Evolutionary conservation across 2,888 invertebrate genomes (phyloP).

Genomic region (Protophormia terraenovae): DNA sequence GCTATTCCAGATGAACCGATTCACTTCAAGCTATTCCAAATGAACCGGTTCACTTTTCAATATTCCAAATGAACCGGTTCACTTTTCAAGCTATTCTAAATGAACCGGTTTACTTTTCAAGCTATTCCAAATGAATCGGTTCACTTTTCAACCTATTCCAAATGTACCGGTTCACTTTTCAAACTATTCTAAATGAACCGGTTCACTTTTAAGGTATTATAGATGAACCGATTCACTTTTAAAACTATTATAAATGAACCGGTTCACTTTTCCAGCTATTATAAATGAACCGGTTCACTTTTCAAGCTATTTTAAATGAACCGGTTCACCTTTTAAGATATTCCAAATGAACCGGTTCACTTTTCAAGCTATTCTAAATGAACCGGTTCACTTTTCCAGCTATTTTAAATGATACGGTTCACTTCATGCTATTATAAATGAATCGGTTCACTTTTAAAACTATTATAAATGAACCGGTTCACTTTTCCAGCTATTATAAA

Average conservation of each 20-base stretch:
- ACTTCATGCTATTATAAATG: background rate
- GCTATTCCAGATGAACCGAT: background rate
- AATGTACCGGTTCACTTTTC: background rate
- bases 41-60: background rate
- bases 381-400: too few species aligned
- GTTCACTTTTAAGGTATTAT: background rate
- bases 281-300: background rate
- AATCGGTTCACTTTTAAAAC: background rate
- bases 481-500: background rate
- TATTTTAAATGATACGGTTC: background rate
- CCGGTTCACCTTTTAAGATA: background rate
- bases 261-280: background rate
- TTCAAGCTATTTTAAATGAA: background rate
- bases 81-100: background rate
- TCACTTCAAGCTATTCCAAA: background rate
- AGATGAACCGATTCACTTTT: background rate
- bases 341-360: background rate
- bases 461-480: background rate
- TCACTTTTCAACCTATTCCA: background rate
- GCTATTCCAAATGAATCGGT: background rate
- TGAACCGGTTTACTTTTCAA: background rate
- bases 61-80: background rate
- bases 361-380: background rate
- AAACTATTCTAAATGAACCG: background rate
- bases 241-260: background rate